phyloP scores from a whole-genome alignment of 37 sponge, comb jelly and placozoan genomes.

The Aphrocallistes beatrix region DNA sequence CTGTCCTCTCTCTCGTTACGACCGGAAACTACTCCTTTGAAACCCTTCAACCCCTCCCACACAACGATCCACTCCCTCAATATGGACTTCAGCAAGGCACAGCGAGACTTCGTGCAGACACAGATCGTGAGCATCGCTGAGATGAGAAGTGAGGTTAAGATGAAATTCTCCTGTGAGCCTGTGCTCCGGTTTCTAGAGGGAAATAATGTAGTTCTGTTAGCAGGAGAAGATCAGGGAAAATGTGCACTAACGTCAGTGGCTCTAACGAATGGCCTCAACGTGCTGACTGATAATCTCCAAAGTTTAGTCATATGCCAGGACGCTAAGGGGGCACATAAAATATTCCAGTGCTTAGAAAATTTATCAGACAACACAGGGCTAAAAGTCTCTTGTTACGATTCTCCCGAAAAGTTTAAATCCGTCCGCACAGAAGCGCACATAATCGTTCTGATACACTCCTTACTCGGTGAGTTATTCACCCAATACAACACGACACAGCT shows the following conservation, averaged over 20 bases:
- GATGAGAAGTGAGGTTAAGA: neutral
- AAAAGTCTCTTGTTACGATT: neutral
- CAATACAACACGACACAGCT: neutral
- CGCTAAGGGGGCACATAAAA: neutral
- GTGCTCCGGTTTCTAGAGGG: neutral
- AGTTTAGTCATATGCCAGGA: neutral
- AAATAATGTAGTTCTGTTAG: neutral
- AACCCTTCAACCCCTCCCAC: neutral
- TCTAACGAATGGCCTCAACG: neutral
- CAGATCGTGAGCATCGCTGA: neutral
- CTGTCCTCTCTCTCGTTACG: neutral
- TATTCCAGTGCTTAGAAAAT: neutral
- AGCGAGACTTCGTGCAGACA: neutral
- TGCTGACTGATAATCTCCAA: neutral
- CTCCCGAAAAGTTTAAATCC: neutral
- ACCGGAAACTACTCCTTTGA: neutral
- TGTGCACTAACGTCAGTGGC: neutral
- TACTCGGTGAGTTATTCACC: neutral
- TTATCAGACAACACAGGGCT: neutral
- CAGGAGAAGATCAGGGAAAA: neutral
- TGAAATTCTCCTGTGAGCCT: neutral
- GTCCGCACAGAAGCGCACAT: neutral
- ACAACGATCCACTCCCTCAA: neutral
- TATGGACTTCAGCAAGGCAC: conserved; percentile 1
- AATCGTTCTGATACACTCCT: neutral